Base-by-base conservation (phyloP, 2,888 invertebrate species). In the Sisyra nigra region DNA sequence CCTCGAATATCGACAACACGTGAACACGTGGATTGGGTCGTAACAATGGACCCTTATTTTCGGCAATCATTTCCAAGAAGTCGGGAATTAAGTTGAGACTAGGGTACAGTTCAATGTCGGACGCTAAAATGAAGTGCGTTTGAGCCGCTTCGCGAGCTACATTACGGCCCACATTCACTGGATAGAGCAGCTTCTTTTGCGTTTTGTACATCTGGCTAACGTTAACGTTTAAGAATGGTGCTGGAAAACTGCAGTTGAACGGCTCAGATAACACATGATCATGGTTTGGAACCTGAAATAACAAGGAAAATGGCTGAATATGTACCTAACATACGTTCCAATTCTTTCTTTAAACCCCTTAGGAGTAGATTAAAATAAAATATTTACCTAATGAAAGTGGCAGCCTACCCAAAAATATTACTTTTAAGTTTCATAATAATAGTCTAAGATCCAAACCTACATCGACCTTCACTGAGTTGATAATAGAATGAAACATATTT, bases 81-180 rank as follows among this genome's bases (percentile, higher is more conserved):
- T 79, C 74, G 17, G 74, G 72, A 42, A 84, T 80, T 51, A 91
- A 63, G 52, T 81, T 76, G 6, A 85, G 82, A 65, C 82, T 87
- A 38, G 91, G 91, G 62, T 91, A 91, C 44, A 92, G 71, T 61
- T 92, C 91, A 53, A 91, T 87, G 59, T 92, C 91, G 42, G 87
- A 87, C 18, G 88, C 79, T 44, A 91, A 69, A 33, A 91, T 72
- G 59, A 74, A 91, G 58, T 85, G 78, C 1, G 91, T 89, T 36
- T 80, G 69, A 0, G 88, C 82, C 24, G 78, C 72, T 53, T 86
- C 85, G 37, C 91, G 69, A 1, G 91, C 91, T n/a, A 89, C 72
- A 60, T 91, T 91, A 24, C 91, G 70, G 0, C 86, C 89, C 8
- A 89, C 85, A 61, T 92, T 92, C 44, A 92, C 85, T 2, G 91